Conservation (phyloP, 1,140 invertebrate genomes). For the Drosophila mauritiana region DNA sequence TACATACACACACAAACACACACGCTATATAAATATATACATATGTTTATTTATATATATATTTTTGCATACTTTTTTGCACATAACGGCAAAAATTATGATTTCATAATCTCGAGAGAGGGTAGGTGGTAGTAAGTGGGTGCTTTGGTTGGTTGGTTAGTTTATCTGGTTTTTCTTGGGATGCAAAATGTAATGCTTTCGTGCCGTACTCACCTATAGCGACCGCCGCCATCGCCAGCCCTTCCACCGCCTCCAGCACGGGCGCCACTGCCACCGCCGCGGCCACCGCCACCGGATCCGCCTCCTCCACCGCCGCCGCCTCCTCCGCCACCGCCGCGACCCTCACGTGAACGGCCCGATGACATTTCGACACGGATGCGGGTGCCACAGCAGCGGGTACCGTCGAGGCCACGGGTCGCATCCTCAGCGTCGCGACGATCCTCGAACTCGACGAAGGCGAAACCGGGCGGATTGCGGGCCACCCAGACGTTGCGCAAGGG, state of each 20-base stretch:
- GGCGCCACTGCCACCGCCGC: slow-evolving; percentile 60
- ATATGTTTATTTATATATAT: slow-evolving; percentile 30
- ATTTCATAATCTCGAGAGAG: slow-evolving; percentile 28
- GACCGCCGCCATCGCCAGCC: slow-evolving; percentile 69
- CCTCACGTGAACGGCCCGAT: slow-evolving; percentile 91
- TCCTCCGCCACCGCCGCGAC: slow-evolving; percentile 86
- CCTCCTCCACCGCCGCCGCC: slow-evolving; percentile 65
- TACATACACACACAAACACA: slow-evolving; percentile 24
- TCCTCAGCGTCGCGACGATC: slow-evolving; percentile 98
- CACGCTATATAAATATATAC: slow-evolving; percentile 29
- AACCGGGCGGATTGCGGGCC: slow-evolving; percentile 96
- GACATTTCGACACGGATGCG: slow-evolving; percentile 95
- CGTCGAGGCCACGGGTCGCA: slow-evolving; percentile 97
- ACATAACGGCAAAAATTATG: slow-evolving; percentile 27
- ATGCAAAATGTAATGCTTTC: neutral
- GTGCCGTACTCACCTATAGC: slow-evolving; percentile 74
- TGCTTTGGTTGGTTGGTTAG: neutral
- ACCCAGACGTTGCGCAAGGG: slow-evolving; percentile 98
- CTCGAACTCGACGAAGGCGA: slow-evolving; percentile 99
- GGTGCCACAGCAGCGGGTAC: slow-evolving; percentile 94
- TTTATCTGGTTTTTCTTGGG: too few relatives aligned
- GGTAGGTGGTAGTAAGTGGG: neutral
- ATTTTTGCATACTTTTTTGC: slow-evolving; percentile 21
- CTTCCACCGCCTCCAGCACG: slow-evolving; percentile 62
- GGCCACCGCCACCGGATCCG: slow-evolving; percentile 63